These are phyloP conservation scores for Melinaea marsaeus DNA, from an alignment of 2,888 invertebrate genomes.

Conservation along the genomic window DNA sequence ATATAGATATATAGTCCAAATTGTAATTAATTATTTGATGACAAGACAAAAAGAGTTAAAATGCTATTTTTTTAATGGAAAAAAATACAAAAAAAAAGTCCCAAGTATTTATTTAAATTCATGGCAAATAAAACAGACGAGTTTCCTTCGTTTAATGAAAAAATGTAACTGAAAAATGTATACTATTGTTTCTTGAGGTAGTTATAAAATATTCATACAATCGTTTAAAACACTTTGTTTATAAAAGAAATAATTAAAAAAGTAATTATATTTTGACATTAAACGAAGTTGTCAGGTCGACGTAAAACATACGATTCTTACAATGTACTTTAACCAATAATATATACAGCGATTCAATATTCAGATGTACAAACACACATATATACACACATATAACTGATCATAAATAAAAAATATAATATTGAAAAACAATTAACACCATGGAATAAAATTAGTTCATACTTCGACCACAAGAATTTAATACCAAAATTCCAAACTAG, in stretches of 20 bases:
- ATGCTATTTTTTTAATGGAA: too few species aligned
- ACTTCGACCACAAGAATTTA: too few species aligned
- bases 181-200: conserved; percentile 2
- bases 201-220: neutral
- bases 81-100: conserved; percentile 20
- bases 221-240: neutral
- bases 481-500: too few species aligned
- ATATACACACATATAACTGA: neutral
- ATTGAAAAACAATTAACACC: neutral
- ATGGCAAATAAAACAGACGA: conserved; percentile 59
- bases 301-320: conserved; percentile 4
- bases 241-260: neutral
- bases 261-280: conserved; percentile 8
- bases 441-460: neutral
- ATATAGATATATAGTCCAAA: too few species aligned
- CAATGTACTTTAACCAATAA: neutral
- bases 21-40: too few species aligned
- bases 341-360: neutral
- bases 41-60: too few species aligned
- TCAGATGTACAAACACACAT: neutral
- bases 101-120: conserved; percentile 52
- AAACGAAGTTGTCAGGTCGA: conserved; percentile 12
- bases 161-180: conserved; percentile 12
- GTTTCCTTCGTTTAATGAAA: conserved; percentile 45
- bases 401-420: neutral